phyloP scores from a whole-genome alignment of 2,113 vertebrate genomes.

The Todiramphus saurophagus region DNA sequence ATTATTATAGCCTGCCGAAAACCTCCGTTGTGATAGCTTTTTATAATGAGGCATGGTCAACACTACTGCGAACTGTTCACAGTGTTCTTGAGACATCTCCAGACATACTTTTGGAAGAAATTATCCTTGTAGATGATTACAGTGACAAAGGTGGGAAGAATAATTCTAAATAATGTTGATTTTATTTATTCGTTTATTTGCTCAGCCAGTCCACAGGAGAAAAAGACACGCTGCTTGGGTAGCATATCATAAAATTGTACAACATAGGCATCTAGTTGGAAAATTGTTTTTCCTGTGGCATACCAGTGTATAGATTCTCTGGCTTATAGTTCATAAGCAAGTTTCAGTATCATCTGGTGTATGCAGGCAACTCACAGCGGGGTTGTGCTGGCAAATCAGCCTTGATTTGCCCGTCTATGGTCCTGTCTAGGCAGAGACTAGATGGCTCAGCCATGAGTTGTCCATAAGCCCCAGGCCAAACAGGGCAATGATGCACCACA shows the following conservation, averaged over 20 bases:
- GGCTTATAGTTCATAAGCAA: too few relatives aligned
- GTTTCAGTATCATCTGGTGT: too few relatives aligned
- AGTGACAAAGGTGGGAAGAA: slow-evolving; percentile 87
- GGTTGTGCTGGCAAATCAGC: too few relatives aligned
- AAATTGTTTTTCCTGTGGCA: not conserved
- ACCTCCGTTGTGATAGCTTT: slow-evolving; percentile 95
- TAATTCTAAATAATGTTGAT: not conserved
- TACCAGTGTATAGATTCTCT: not conserved
- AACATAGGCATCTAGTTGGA: not conserved
- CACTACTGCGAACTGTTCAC: slow-evolving; percentile 92
- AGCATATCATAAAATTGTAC: not conserved
- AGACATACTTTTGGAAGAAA: slow-evolving; percentile 88
- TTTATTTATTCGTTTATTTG: not conserved
- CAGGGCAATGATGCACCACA: too few relatives aligned
- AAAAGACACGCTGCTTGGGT: not conserved
- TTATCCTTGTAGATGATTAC: slow-evolving; percentile 97
- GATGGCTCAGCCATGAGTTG: too few relatives aligned
- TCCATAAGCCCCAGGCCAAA: too few relatives aligned
- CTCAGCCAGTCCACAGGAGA: not conserved
- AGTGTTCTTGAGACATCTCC: slow-evolving; percentile 97
- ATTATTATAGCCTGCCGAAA: slow-evolving; percentile 85
- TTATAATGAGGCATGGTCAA: slow-evolving; percentile 99
- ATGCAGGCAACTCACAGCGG: too few relatives aligned
- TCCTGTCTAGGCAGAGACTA: too few relatives aligned
- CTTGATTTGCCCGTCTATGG: too few relatives aligned